Base-by-base conservation (phyloP, 1,140 invertebrate species). In the Apis florea region DNA sequence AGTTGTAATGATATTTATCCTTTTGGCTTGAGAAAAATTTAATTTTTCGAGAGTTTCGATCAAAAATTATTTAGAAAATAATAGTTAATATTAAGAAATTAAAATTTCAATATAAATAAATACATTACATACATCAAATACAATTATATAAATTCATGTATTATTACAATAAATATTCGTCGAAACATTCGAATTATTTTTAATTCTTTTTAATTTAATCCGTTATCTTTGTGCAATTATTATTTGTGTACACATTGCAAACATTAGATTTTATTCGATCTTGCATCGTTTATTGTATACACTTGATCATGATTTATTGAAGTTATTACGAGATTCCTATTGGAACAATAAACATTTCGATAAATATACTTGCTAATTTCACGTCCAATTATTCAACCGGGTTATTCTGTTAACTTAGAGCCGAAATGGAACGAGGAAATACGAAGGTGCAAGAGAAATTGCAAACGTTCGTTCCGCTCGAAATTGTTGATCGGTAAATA, bases 401-500 rank as follows among this genome's bases (percentile, higher is more conserved):
- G 6, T 19, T 53, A 54, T 70, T 54, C 21, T 53, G 68, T 70
- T 53, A 69, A 47, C 67, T 51, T 47, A 69, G 47, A 69, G 24
- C 24, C 47, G n/a, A 19, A 40, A 69, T 11, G 21, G 26, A 67
- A 49, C 40, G 12, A 15, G 64, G 19, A 24, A 49, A 15, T 21
- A 47, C 19, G 11, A 47, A 47, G 40, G 40, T n/a, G 19, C 11
- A 4, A 12, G 11, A 4, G 12, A 64, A 64, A 15, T 21, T 9
- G 21, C 5, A 17, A 54, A 54, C 54, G 17, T 15, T 15, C 53
- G 53, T 54, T 54, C 31, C n/a, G 6, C 21, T 49, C 11, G 24
- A 54, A 53, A 70, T 24, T 70, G 68, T 70, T 70, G 49, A 51
- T 70, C 68, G 47, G 17, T 47, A 53, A 69, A 69, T 70, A 70